phyloP scores from a whole-genome alignment of 2,888 invertebrate species.

The Dastarcus helophoroides region DNA sequence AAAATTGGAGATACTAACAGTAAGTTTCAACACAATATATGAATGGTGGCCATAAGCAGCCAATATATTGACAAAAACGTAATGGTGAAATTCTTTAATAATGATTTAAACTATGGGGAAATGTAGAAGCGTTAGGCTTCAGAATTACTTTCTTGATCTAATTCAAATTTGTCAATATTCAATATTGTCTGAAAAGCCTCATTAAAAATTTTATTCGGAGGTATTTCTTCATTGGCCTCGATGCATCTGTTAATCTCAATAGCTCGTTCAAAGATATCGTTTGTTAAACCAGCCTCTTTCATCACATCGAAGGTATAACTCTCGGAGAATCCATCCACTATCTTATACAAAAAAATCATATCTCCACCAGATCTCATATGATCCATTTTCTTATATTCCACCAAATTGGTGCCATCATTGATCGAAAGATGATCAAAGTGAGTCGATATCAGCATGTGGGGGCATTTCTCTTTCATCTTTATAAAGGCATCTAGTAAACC shows the following conservation, averaged over 20 bases:
- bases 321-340: slow-evolving; percentile 46
- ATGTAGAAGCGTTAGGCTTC: no score
- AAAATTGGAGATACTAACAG: no score
- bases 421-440: slow-evolving; percentile 59
- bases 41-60: no score
- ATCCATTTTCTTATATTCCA: slow-evolving; percentile 29
- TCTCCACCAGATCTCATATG: slow-evolving; percentile 31
- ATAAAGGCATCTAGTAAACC: slow-evolving; percentile 59
- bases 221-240: no score
- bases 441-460: slow-evolving; percentile 66
- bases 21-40: no score
- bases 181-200: no score
- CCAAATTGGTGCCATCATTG: slow-evolving; percentile 39
- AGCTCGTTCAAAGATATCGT: slow-evolving; percentile 43
- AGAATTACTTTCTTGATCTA: no score
- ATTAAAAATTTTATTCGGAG: no score
- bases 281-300: slow-evolving; percentile 44
- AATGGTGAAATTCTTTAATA: no score
- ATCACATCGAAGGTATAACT: slow-evolving; percentile 62
- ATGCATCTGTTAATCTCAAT: slow-evolving; percentile 34
- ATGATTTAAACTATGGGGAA: no score
- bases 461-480: slow-evolving; percentile 44
- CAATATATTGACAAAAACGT: no score
- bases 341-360: slow-evolving; percentile 56
- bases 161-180: no score